These are phyloP conservation scores for Sebastes itinus DNA, from an alignment of 2,797 vertebrate species.

Conservation along the genomic window DNA sequence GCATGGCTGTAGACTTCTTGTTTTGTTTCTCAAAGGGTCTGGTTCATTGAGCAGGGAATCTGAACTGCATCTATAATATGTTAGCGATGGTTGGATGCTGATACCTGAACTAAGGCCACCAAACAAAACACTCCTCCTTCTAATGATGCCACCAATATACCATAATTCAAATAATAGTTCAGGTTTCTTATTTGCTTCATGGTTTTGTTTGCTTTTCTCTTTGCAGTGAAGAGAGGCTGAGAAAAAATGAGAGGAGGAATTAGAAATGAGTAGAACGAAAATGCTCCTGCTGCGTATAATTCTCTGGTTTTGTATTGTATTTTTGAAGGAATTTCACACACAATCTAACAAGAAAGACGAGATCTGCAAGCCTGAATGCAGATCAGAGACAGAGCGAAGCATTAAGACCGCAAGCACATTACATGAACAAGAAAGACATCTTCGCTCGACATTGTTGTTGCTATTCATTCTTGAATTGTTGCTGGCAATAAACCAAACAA, in stretches of 20 bases:
- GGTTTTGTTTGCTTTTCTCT: not conserved
- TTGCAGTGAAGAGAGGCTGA: not conserved
- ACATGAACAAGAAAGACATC: not conserved
- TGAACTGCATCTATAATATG: not conserved
- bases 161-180: not conserved
- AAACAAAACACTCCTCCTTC: not conserved
- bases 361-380: not conserved
- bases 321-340: not conserved
- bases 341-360: not conserved
- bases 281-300: not conserved
- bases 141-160: not conserved
- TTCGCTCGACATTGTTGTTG: not conserved
- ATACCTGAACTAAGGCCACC: not conserved
- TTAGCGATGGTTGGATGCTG: not conserved
- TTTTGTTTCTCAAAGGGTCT: not conserved
- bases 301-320: not conserved
- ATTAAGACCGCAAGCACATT: not conserved
- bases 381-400: not conserved
- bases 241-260: not conserved
- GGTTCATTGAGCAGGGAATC: not conserved
- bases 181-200: not conserved
- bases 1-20: not conserved
- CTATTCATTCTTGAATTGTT: conserved; percentile 1
- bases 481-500: not conserved
- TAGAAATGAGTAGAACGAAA: not conserved